Evolutionary conservation across 2,113 vertebrate species (phyloP), one percentile per base, ranked within the genome.

Genomic region (Electrona antarctica): DNA sequence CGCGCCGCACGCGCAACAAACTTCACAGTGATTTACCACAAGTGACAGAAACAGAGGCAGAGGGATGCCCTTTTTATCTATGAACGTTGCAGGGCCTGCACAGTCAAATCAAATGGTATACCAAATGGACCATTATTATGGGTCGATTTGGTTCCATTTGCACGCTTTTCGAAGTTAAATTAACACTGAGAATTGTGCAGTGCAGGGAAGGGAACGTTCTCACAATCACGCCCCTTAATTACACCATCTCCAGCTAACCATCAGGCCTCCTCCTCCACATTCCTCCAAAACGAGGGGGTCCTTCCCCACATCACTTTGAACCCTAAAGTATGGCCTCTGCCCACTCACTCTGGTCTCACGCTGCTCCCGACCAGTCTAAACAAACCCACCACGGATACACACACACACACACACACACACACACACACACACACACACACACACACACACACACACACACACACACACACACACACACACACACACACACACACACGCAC

Each of bases 221-320:
- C 86, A 91, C 89, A 88, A 91, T 93, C 91, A 90, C 81, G 87
- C 86, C 90, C 90, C 87, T 92, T 91, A 93, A 93, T 93, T 92
- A 93, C 83, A 89, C 77, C 89, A 91, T 93, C 89, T 87, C 79
- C 74, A 90, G 79, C 82, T 89, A 92, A 91, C 88, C 89, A 91
- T 82, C 87, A 84, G 85, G 77, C 86, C 85, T 86, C 84, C 84
- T 87, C 86, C 82, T 80, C 77, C 33, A 78, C 90, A 92, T 93
- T 92, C 90, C 87, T 88, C 33, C 75, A 82, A 85, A 89, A 88
- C 83, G 59, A 89, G 69, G 80, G 84, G 86, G 85, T 85, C 82
- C 85, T 80, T 88, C 90, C 87, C 86, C 79, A 59, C 85, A 78
- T 87, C 52, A 85, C 90, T 91, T 90, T 92, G 88, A 93, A 91